Evolutionary conservation across 1,140 invertebrate genomes (phyloP).

Genomic region (Leptinotarsa lineolata): DNA sequence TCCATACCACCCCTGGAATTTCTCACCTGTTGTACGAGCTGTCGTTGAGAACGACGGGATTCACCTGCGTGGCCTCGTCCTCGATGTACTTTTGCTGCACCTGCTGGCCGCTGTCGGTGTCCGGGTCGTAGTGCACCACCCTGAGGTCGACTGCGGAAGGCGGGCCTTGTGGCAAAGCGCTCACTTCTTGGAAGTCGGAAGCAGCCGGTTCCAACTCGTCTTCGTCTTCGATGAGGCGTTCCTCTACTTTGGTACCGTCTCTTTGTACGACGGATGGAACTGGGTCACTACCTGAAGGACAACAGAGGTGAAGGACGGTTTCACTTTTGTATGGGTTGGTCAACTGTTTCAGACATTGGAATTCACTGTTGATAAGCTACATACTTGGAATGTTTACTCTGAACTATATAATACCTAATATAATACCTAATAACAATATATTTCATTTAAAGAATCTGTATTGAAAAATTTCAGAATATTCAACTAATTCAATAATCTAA

Average conservation of each 20-base stretch:
- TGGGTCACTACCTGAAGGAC: constrained; percentile 67
- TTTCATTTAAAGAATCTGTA: too few relatives aligned
- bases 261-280: constrained; percentile 66
- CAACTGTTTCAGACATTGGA: too few relatives aligned
- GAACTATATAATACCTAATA: too few relatives aligned
- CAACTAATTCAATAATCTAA: too few relatives aligned
- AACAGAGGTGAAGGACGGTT: constrained; percentile 30
- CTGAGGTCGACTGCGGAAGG: constrained; percentile 74
- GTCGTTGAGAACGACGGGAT: constrained; percentile 73
- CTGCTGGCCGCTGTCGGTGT: constrained; percentile 71
- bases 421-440: too few relatives aligned
- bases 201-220: constrained; percentile 56
- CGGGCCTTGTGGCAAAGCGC: constrained; percentile 48
- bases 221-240: constrained; percentile 34
- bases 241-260: constrained; percentile 56
- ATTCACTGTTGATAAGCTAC: too few relatives aligned
- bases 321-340: not conserved
- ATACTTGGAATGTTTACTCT: too few relatives aligned
- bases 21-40: constrained; percentile 68
- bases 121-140: constrained; percentile 78
- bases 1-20: not conserved
- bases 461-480: too few relatives aligned
- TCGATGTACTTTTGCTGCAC: constrained; percentile 74
- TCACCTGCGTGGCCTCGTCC: constrained; percentile 72
- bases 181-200: constrained; percentile 60